phyloP scores from a whole-genome alignment of 2,797 vertebrate species.

The Pteropus rufus region DNA sequence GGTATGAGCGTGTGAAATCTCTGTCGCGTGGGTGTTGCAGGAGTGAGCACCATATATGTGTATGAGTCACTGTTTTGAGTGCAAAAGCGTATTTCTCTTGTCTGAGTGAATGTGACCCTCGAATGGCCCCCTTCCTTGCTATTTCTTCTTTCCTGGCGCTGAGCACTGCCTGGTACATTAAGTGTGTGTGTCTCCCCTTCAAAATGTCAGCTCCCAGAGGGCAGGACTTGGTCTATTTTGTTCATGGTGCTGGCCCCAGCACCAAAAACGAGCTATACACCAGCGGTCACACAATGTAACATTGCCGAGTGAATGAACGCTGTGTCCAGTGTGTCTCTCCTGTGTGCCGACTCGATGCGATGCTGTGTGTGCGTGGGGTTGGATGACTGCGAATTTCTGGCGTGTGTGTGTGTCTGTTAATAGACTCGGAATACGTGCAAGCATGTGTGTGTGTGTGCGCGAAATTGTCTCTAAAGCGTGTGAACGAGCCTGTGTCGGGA shows the following conservation, averaged over 20 bases:
- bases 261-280: neutral
- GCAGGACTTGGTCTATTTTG: neutral
- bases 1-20: neutral
- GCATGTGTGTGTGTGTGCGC: neutral
- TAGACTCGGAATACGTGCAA: neutral
- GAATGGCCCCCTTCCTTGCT: accelerated
- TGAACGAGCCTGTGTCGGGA: neutral
- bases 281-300: neutral
- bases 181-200: neutral
- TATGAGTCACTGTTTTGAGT: neutral
- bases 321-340: neutral
- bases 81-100: neutral
- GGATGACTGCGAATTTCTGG: neutral
- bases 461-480: neutral
- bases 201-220: neutral
- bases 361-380: neutral
- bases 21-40: neutral
- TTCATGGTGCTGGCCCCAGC: neutral
- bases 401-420: neutral
- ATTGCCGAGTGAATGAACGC: neutral
- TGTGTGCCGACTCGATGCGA: neutral
- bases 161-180: no score
- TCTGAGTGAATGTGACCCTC: neutral
- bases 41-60: neutral
- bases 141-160: neutral